phyloP scores from a whole-genome alignment of 2,797 vertebrate species.

The Bryconaethiops microstoma region DNA sequence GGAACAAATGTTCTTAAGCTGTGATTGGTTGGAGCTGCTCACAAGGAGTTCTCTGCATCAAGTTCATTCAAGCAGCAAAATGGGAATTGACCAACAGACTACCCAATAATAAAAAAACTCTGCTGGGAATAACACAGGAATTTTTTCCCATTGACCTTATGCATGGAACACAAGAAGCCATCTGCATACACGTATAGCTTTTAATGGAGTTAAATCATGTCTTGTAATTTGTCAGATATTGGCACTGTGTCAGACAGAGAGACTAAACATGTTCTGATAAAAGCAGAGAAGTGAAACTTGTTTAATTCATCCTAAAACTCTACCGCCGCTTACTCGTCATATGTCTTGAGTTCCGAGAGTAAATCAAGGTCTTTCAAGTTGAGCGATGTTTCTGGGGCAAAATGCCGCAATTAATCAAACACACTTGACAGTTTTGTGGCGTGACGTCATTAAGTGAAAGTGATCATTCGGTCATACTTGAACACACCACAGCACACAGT shows the following conservation, averaged over 20 bases:
- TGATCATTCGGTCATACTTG: too few relatives aligned
- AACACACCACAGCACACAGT: too few relatives aligned
- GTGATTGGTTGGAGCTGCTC: neutral
- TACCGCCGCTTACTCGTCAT: neutral
- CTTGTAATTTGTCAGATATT: slow-evolving; percentile 22
- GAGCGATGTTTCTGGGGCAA: neutral
- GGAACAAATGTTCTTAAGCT: slow-evolving; percentile 15
- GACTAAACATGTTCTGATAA: slow-evolving; percentile 8
- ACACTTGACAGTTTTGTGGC: neutral
- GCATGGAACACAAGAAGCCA: neutral
- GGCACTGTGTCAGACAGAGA: slow-evolving; percentile 26
- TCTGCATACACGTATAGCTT: slow-evolving; percentile 4
- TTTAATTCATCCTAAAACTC: neutral
- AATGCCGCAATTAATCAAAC: neutral
- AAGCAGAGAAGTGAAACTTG: neutral
- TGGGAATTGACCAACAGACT: neutral
- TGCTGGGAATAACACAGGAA: slow-evolving; percentile 16
- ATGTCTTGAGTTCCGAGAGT: neutral
- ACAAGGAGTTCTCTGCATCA: neutral
- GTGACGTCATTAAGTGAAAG: too few relatives aligned
- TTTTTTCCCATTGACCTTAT: slow-evolving; percentile 29
- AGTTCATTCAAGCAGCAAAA: neutral
- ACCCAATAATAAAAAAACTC: neutral
- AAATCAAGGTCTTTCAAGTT: slow-evolving; percentile 1
- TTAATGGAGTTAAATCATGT: slow-evolving; percentile 3